Conservation (phyloP, 35 echinoderm and acorn worm species). For the Holothuria glaberrima region DNA sequence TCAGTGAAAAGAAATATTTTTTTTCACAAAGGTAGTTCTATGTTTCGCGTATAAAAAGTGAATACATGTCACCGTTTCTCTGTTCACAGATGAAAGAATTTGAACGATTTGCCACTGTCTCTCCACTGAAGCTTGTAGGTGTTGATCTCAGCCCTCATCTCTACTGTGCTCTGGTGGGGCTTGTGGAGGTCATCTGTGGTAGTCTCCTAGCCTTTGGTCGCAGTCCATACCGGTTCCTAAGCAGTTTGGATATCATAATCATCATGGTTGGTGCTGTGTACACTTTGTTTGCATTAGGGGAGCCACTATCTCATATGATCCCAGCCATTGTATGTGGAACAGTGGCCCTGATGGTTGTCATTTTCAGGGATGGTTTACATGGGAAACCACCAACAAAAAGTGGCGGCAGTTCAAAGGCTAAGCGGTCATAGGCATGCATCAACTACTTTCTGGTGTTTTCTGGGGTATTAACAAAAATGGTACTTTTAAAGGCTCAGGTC, state of each 20-base stretch:
- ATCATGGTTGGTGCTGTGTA: slow-evolving; percentile 53
- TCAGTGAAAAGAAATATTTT: too few relatives aligned
- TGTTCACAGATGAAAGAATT: slow-evolving; percentile 45
- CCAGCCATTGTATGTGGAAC: slow-evolving; percentile 18
- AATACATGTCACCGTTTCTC: not conserved
- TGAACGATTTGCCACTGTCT: slow-evolving; percentile 14
- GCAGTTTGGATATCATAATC: slow-evolving; percentile 5
- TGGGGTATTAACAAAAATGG: too few relatives aligned
- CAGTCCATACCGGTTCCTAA: not conserved
- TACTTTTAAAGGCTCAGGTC: too few relatives aligned
- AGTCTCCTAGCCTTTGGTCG: slow-evolving; percentile 39
- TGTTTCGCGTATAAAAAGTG: too few relatives aligned
- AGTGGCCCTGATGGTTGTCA: not conserved
- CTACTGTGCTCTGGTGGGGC: slow-evolving; percentile 35
- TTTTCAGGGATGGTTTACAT: not conserved
- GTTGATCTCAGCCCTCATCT: slow-evolving; percentile 16
- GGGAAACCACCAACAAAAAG: not conserved
- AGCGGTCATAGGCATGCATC: too few relatives aligned
- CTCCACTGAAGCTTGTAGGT: slow-evolving; percentile 39
- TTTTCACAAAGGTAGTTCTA: too few relatives aligned
- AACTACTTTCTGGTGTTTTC: too few relatives aligned
- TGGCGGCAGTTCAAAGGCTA: too few relatives aligned
- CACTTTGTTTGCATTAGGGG: slow-evolving; percentile 31
- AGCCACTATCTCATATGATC: not conserved
- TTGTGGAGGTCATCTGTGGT: slow-evolving; percentile 3